phyloP scores from a whole-genome alignment of 2,113 vertebrate genomes.

The Myotis yumanensis region DNA sequence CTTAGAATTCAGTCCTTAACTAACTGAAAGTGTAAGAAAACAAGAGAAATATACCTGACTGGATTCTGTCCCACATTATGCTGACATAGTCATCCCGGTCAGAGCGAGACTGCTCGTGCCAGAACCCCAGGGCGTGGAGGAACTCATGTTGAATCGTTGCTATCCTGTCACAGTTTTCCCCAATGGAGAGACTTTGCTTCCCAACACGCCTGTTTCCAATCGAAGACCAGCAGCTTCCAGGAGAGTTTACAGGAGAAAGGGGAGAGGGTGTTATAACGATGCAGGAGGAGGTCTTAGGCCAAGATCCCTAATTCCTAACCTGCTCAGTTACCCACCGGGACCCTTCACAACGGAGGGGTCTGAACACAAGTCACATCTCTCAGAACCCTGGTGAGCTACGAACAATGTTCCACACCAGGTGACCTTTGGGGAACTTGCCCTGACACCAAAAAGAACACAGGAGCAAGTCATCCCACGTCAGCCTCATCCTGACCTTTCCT shows the following conservation, averaged over 20 bases:
- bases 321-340: not conserved
- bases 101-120: conserved; percentile 93
- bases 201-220: conserved; percentile 88
- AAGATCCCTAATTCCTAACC: not conserved
- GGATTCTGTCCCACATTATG: conserved; percentile 90
- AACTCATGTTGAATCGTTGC: conserved; percentile 91
- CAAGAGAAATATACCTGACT: conserved; percentile 80
- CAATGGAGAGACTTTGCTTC: conserved; percentile 90
- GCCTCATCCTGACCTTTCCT: not conserved
- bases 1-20: not conserved
- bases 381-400: not conserved
- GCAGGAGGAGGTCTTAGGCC: not conserved
- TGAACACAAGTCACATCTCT: not conserved
- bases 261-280: not conserved
- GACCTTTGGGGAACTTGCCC: not conserved
- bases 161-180: conserved; percentile 87
- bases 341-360: not conserved
- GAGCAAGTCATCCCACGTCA: not conserved
- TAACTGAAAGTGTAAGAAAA: not conserved
- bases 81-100: conserved; percentile 91
- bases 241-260: not conserved
- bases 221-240: conserved; percentile 91
- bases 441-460: not conserved
- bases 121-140: conserved; percentile 92
- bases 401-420: not conserved